Base-by-base conservation (phyloP, 1,140 invertebrate species). In the Bombus turneri region DNA sequence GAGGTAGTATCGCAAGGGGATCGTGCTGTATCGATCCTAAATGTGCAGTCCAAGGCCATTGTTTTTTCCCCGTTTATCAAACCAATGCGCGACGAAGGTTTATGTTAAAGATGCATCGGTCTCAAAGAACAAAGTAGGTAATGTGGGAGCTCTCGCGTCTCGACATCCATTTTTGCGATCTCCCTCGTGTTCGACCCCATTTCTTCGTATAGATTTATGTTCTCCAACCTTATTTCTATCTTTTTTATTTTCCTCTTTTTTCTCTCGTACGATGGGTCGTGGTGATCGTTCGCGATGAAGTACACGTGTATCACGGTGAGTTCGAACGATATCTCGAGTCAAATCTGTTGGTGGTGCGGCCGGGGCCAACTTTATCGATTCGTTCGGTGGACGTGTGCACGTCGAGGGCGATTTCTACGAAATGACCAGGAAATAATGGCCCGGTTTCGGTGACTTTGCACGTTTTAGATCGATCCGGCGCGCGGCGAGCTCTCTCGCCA, bases 321-420 rank as follows among this genome's bases (percentile, higher is more conserved):
- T 39, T 72, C 34, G 6, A 34, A 53, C 41, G 62, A 84, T 87
- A 91, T 73, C 89, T 80, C 66, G 78, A 74, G 88, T 91, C 85
- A 85, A 85, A 74, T 83, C 80, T 75, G 83, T 86, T 84, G 10
- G 85, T 53, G 18, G 18, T 53, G 47, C 47, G 47, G 47, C 47
- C 59, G 88, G 88, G 82, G 47, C 18, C 39, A 53, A 47, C 62
- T 79, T 86, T 92, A 92, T 92, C 89, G 91, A 91, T 92, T 88
- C 78, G 69, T 81, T 39, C 82, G 59, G 80, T 68, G 68, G 80
- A 78, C 73, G 69, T 73, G 47, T 37, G 53, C 75, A 77, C 76
- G 74, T 18, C 39, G 39, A 15, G 6, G 47, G 79, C 34, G 74
- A 77, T 78, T 76, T 78, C 81, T 87, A 85, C 73, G 79, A 77